Evolutionary conservation across 2,797 vertebrate genomes (phyloP).

Genomic region (Siniperca scherzeri): DNA sequence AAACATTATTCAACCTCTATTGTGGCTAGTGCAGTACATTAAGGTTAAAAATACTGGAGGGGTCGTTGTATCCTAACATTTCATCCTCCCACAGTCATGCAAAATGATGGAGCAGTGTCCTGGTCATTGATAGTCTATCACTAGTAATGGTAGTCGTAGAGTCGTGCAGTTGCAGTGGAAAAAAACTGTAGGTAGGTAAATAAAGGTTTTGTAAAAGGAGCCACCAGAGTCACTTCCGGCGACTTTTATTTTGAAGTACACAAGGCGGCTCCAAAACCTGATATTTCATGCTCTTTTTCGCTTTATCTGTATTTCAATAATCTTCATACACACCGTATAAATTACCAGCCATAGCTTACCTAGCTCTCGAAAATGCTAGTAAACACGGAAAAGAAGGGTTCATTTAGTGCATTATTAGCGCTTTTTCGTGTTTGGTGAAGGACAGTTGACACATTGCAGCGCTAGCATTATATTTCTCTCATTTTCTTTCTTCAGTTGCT

Average conservation of each 20-base stretch:
- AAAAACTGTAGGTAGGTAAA: background rate
- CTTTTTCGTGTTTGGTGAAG: background rate
- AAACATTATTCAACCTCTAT: background rate
- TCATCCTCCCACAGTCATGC: background rate
- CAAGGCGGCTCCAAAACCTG: rapidly evolving
- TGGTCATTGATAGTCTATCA: background rate
- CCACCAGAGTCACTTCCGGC: background rate
- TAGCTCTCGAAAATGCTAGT: background rate
- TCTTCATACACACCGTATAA: background rate
- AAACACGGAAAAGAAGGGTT: background rate
- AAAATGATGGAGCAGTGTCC: background rate
- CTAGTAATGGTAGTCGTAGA: background rate
- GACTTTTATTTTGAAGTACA: slow-evolving; percentile 44
- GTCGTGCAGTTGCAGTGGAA: background rate
- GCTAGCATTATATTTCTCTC: background rate
- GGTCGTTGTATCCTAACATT: background rate
- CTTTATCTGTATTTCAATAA: no score
- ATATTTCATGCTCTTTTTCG: no score
- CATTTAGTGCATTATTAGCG: background rate
- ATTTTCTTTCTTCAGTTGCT: background rate
- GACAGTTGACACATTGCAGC: background rate
- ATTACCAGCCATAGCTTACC: background rate
- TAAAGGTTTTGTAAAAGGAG: background rate
- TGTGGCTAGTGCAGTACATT: background rate
- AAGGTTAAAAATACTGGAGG: background rate